These are phyloP conservation scores for Serranus cabrilla DNA, from an alignment of 2,797 vertebrate species.

Conservation along the genomic window DNA sequence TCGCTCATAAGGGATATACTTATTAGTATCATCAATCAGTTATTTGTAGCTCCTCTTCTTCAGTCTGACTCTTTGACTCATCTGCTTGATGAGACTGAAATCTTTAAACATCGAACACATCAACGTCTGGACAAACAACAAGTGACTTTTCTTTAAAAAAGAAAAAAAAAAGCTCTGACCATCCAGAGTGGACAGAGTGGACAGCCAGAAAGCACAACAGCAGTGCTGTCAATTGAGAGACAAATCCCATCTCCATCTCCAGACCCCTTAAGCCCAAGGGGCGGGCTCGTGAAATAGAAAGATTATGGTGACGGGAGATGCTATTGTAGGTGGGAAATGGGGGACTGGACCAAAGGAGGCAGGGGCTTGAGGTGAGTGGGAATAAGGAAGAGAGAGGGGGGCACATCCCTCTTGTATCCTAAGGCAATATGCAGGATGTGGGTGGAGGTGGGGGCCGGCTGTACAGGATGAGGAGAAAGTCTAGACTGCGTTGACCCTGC, in stretches of 20 bases:
- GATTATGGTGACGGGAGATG: conserved; percentile 82
- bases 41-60: not conserved
- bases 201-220: conserved; percentile 77
- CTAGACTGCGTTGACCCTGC: conserved; percentile 92
- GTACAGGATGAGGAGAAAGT: conserved; percentile 83
- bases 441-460: conserved; percentile 73
- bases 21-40: not conserved
- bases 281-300: conserved; percentile 88
- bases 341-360: conserved; percentile 71
- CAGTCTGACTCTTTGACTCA: not conserved
- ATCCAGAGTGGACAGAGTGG: conserved; percentile 47
- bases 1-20: not conserved
- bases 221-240: conserved; percentile 79
- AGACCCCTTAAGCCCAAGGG: conserved; percentile 82
- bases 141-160: conserved; percentile 29
- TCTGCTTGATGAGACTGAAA: not conserved
- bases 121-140: conserved; percentile 18
- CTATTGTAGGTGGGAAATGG: conserved; percentile 82
- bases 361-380: conserved; percentile 68
- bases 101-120: conserved; percentile 1
- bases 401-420: conserved; percentile 60
- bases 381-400: conserved; percentile 47
- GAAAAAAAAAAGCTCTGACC: conserved; percentile 31
- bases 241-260: conserved; percentile 81
- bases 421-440: conserved; percentile 79